Evolutionary conservation across 2,888 invertebrate species (phyloP), one percentile per base, ranked within the genome.

Genomic region (Linyphia triangularis): DNA sequence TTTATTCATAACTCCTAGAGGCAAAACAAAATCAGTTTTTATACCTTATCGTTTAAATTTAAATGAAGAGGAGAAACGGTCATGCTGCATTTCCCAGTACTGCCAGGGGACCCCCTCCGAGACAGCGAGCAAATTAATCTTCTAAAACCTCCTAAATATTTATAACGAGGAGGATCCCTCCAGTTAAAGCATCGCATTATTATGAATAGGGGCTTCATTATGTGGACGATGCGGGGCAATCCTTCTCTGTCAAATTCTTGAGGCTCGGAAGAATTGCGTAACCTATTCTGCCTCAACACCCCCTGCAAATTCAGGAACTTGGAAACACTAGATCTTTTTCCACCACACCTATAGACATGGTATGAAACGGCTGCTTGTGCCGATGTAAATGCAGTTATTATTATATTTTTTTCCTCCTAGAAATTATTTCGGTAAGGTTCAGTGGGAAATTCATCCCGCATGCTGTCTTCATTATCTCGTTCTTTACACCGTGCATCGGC

Each of bases 401-500:
- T 51, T 51, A 24, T 51, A 13, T 24, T 19, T 72, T 13, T 51
- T 24, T 28, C 72, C 43, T 43, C 51, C 13, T 72, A 16, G 26
- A 22, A 43, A 26, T 24, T 22, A 40, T 37, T 69, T 37, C 26
- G 51, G 40, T 43, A 26, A 43, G 43, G 51, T 51, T 5, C 40
- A 30, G 51, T 30, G 65, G 51, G 77, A 19, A 67, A 67, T 67
- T 37, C 33, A 13, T 65, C 67, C 28, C 26, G 33, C 67, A 22
- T 10, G 37, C 43, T 22, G 16, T 79, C 79, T 79, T 79, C 79
- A 79, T 79, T 81, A 70, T 24, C n/a, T 59, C 57, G 70, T 37
- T 37, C 26, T 43, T 70, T 70, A 28, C 67, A 51, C 72, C 30
- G 28, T 75, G 26, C 51, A 22, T 57, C 57, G 69, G 70, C 70